Base-by-base conservation (phyloP, 2,797 vertebrate genomes). In the Hapalemur alaotrensis region DNA sequence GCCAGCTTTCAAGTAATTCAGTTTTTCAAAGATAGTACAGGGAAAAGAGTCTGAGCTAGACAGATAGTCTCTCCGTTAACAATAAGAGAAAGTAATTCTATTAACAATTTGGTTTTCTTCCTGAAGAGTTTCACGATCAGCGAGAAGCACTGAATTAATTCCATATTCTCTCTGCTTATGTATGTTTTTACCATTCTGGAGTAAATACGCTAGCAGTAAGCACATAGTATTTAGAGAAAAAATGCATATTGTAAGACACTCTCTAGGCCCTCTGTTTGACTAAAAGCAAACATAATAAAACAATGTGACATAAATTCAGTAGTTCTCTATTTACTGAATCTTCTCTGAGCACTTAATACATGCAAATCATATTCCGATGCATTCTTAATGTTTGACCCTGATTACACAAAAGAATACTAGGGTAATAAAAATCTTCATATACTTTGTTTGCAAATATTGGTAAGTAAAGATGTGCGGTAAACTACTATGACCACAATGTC, bases 201-300 rank as follows among this genome's bases (percentile, higher is more conserved):
- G 93, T 67, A 97, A 95, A 96, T 14, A 35, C 0, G 76, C 93
- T 35, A 86, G 94, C 61, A 20, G 79, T 52, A 80, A 97, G 93
- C 78, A 82, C 69, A 86, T 0, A 87, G 92, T 0, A 2, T 28
- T 86, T 65, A 65, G 52, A 72, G 81, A 82, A 52, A 86, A 84
- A 97, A 95, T 87, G 85, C 59, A 73, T 5, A 88, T 17, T 72
- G 48, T 0, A 57, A 95, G 93, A 50, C 87, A 91, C 52, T 91
- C 65, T 72, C 85, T 61, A 80, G 80, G 87, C 83, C 76, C 91
- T 59, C 95, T 0, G 5, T 30, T 94, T 67, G 61, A 94, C 96
- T 93, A 96, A 95, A 97, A 96, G 65, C 96, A 97, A 98, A 97
- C 95, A 97, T 28, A 73, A 93, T 96, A 97, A 97, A 98, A 96